Percentiles rank a stretch among this genome's conserved stretches.
These are phyloP conservation scores for Tympanuchus pallidicinctus DNA, from an alignment of 2,113 vertebrate genomes.

Conservation along the genomic window DNA sequence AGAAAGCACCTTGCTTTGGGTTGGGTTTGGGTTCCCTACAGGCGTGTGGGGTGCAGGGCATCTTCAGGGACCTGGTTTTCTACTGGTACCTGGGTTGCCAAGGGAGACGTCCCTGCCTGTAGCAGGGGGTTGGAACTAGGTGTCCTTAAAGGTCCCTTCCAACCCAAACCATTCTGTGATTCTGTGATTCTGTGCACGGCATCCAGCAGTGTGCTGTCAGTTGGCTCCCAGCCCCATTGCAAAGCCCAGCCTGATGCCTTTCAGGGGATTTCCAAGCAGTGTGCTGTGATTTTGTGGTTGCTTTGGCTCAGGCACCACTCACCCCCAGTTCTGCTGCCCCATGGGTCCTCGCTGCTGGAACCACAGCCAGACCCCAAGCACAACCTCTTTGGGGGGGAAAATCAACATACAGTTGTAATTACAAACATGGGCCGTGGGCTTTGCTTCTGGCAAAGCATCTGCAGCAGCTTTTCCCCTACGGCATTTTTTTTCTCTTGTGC, in stretches of 20 bases:
- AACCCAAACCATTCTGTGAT: no score
- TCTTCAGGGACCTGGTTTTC: background rate
- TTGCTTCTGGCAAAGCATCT: background rate
- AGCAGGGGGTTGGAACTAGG: no score
- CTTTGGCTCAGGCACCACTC: background rate
- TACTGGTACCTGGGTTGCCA: background rate
- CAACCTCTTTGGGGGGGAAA: background rate
- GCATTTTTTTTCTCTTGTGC: background rate
- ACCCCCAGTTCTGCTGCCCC: background rate
- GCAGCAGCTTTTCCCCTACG: background rate
- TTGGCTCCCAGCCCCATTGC: background rate
- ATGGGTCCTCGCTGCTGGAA: background rate
- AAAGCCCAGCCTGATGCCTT: background rate
- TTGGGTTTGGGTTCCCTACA: background rate
- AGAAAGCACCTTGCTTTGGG: background rate
- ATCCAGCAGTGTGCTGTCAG: background rate
- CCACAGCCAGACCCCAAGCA: background rate
- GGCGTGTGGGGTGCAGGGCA: background rate
- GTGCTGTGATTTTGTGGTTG: fast-evolving
- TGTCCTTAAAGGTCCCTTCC: no score
- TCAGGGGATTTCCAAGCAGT: background rate
- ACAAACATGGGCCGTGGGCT: fast-evolving
- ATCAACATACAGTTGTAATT: fast-evolving
- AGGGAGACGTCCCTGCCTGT: background rate
- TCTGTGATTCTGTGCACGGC: fast-evolving